Evolutionary conservation across 2,113 vertebrate genomes (phyloP).

Genomic region (Odontophorus gujanensis): DNA sequence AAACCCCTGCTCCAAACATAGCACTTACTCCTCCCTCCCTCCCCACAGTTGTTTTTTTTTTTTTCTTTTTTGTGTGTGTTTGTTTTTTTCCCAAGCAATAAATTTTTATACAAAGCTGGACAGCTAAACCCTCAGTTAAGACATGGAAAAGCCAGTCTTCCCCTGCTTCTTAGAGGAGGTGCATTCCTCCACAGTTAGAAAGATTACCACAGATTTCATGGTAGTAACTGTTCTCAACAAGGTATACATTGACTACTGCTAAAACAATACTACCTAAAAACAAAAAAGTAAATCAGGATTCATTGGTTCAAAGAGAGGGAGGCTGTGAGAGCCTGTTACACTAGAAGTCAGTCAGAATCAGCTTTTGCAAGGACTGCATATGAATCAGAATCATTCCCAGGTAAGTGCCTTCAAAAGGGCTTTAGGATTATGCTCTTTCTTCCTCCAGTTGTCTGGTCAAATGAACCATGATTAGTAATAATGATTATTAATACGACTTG

Average conservation of each 20-base stretch:
- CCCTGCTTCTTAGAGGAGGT: background rate
- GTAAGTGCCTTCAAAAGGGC: background rate
- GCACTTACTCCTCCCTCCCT: no score
- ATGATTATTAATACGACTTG: slow-evolving; percentile 5
- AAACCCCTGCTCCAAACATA: background rate
- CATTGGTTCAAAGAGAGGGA: background rate
- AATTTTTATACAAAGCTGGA: background rate
- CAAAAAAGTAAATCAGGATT: background rate
- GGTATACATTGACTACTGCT: background rate
- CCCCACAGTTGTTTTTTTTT: no score
- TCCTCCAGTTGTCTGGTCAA: background rate
- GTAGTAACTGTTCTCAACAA: background rate
- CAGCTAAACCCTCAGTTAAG: background rate
- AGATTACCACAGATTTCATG: background rate
- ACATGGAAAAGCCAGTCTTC: background rate
- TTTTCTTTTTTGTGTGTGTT: no score
- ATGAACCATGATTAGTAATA: slow-evolving; percentile 17
- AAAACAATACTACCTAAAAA: background rate
- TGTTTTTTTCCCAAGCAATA: background rate
- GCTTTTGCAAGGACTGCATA: background rate
- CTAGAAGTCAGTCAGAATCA: background rate
- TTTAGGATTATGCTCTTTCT: background rate
- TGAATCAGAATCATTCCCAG: slow-evolving; percentile 5
- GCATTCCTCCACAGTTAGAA: background rate
- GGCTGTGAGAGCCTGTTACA: background rate